phyloP scores from a whole-genome alignment of 2,113 vertebrate species.

The Syngnathus typhle region DNA sequence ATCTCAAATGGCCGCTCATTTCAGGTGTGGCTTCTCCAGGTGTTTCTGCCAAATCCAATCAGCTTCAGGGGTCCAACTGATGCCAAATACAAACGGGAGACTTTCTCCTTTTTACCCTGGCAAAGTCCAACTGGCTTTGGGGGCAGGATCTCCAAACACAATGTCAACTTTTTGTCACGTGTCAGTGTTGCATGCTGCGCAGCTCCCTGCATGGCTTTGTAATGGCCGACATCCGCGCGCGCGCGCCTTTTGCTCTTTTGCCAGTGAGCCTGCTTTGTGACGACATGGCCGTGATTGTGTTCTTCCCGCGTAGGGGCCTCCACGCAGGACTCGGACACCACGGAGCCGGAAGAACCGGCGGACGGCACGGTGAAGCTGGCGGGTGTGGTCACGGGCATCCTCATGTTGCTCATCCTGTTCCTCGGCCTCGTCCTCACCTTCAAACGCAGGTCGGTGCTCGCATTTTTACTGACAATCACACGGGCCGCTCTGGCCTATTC shows the following conservation, averaged over 20 bases:
- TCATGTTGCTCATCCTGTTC: constrained; percentile 96
- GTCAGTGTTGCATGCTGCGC: neutral
- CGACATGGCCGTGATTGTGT: constrained; percentile 19
- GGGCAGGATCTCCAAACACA: neutral
- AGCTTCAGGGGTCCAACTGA: too few relatives aligned
- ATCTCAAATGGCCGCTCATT: too few relatives aligned
- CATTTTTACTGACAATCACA: too few relatives aligned
- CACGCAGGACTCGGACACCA: constrained; percentile 90
- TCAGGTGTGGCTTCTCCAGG: too few relatives aligned
- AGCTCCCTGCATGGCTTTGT: constrained; percentile 13
- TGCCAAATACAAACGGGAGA: too few relatives aligned
- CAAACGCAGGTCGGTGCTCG: constrained; percentile 83
- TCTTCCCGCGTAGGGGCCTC: constrained; percentile 78
- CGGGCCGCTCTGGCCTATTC: too few relatives aligned
- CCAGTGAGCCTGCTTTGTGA: neutral
- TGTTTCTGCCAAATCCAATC: too few relatives aligned
- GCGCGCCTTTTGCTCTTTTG: constrained; percentile 10
- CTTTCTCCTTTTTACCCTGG: too few relatives aligned
- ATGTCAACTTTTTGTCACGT: neutral
- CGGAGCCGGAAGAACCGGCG: constrained; percentile 94
- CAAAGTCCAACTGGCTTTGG: neutral
- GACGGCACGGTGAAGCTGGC: constrained; percentile 95
- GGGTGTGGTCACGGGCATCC: constrained; percentile 88
- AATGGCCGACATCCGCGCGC: constrained; percentile 21
- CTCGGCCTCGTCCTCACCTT: constrained; percentile 91